Conservation (phyloP, 2,888 invertebrate genomes). For the Trichacis sp. region DNA sequence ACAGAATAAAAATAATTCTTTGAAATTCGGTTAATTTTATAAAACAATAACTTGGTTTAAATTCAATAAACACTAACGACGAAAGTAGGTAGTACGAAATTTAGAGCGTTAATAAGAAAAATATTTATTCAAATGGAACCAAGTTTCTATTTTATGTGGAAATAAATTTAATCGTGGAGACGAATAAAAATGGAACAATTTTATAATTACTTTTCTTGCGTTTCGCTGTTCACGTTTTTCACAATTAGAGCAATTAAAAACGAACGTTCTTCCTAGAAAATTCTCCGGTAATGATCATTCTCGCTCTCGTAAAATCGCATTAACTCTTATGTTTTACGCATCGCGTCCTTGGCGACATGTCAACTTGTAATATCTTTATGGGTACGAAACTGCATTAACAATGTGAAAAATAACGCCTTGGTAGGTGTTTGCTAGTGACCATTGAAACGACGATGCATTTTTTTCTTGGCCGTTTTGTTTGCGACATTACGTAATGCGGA, state of each 20-base stretch:
- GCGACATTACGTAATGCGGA: constrained; percentile 15
- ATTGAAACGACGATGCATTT: constrained; percentile 12
- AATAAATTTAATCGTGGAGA: background rate
- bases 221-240: no score
- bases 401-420: constrained; percentile 24
- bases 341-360: constrained; percentile 28
- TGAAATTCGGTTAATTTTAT: no score
- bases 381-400: constrained; percentile 27
- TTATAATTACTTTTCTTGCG: no score
- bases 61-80: constrained; percentile 4
- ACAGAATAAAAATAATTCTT: no score
- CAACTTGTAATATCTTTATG: constrained; percentile 29
- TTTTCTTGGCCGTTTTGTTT: constrained; percentile 6
- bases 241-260: no score
- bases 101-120: constrained; percentile 17
- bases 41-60: constrained; percentile 11
- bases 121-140: background rate
- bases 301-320: no score
- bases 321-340: background rate
- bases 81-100: constrained; percentile 17
- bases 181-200: background rate
- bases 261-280: no score
- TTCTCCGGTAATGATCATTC: no score
- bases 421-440: constrained; percentile 9
- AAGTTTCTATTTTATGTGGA: background rate